Evolutionary conservation across 2,113 vertebrate genomes (phyloP).

Genomic region (Lagenorhynchus albirostris): DNA sequence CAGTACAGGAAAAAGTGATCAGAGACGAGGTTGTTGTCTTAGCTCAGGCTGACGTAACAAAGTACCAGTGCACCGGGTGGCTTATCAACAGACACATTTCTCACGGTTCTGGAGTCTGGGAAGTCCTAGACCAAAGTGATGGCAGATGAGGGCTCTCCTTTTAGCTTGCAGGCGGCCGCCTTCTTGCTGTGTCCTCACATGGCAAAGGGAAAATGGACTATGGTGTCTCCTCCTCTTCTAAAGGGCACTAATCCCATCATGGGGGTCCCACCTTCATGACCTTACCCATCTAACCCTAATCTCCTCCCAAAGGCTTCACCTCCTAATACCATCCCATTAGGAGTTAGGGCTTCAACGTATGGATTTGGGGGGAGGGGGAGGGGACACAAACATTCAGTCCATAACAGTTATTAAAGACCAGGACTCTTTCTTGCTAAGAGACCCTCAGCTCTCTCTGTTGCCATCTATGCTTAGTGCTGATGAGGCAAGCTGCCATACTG

Average conservation of each 20-base stretch:
- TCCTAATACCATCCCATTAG: neutral
- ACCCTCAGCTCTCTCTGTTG: too few species aligned
- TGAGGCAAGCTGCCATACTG: neutral
- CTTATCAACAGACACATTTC: neutral
- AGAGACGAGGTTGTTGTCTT: neutral
- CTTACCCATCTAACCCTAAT: accelerated
- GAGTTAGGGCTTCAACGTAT: neutral
- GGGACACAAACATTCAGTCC: neutral
- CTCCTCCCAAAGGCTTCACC: neutral
- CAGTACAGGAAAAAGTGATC: neutral
- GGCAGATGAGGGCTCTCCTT: accelerated
- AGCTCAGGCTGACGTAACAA: neutral
- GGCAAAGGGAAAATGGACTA: neutral
- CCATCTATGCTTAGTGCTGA: accelerated
- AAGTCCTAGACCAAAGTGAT: neutral
- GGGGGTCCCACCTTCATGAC: neutral
- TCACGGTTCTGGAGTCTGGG: neutral
- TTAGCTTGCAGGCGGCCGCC: accelerated
- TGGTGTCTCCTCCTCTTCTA: neutral
- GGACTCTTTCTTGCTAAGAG: neutral
- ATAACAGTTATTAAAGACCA: neutral
- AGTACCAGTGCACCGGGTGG: too few species aligned
- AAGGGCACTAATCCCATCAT: neutral
- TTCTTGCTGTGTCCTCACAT: neutral
- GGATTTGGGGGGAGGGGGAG: accelerated